A percentile compares a stretch with the other conserved stretches of the same genome.
Evolutionary conservation across 2,888 invertebrate species (phyloP).

Genomic region (Thelaira solivaga): DNA sequence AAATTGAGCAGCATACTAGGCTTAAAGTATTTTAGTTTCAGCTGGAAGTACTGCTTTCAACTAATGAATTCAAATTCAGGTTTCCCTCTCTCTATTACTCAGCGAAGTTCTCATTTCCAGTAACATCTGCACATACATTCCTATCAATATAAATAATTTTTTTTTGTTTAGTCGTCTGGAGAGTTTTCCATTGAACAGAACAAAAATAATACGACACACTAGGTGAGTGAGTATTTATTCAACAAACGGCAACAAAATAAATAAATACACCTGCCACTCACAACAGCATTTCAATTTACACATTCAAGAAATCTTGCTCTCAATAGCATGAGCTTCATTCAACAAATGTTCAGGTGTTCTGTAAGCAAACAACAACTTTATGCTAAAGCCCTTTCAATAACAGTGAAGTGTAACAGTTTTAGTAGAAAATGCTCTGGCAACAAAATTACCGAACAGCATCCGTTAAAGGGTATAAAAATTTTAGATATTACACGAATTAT

Average conservation of each 20-base stretch:
- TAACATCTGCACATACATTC: not conserved
- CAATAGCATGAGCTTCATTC: conserved; percentile 32
- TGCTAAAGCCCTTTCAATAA: not conserved
- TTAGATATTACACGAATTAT: conserved; percentile 91
- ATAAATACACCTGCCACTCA: not conserved
- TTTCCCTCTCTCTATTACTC: too few relatives aligned
- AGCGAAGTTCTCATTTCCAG: conserved; percentile 21
- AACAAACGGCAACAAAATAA: not conserved
- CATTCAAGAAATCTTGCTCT: not conserved
- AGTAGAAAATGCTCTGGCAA: conserved; percentile 13
- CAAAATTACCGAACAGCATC: conserved; percentile 77
- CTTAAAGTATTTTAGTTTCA: too few relatives aligned
- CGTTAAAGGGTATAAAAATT: conserved; percentile 84
- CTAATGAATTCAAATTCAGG: too few relatives aligned
- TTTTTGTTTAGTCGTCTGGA: conserved; percentile 63
- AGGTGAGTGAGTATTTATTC: not conserved
- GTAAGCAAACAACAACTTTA: conserved; percentile 23
- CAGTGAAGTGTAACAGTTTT: conserved; percentile 32
- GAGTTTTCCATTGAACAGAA: conserved; percentile 64
- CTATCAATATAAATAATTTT: not conserved
- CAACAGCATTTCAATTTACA: too few relatives aligned
- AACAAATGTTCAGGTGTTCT: not conserved
- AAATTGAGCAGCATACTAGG: too few relatives aligned
- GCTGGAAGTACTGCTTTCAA: too few relatives aligned
- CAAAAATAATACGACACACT: not conserved